A percentile compares a stretch with the other conserved stretches of the same genome.
Conservation (phyloP, 2,888 invertebrate species). For the Agrotis exclamationis region DNA sequence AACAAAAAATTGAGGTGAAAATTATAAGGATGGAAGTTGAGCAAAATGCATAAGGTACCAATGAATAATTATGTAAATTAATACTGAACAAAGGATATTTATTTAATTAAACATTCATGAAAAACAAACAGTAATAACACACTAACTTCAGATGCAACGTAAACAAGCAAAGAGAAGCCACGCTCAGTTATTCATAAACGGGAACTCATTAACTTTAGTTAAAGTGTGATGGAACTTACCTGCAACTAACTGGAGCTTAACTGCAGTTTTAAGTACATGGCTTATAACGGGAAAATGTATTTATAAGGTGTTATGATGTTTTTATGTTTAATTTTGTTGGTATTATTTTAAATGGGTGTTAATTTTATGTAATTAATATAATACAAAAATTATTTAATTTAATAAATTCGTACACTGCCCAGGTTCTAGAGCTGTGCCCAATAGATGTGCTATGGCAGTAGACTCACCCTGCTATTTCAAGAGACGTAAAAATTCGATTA, state of each 20-base stretch:
- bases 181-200: constrained; percentile 63
- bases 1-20: not conserved
- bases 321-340: constrained; percentile 7
- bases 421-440: not conserved
- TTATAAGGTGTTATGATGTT: constrained; percentile 6
- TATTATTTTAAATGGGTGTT: constrained; percentile 3
- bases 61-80: constrained; percentile 2
- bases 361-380: too few relatives aligned
- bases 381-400: too few relatives aligned
- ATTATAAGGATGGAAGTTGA: not conserved
- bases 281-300: constrained; percentile 34
- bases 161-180: constrained; percentile 34
- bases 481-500: not conserved
- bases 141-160: constrained; percentile 28
- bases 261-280: constrained; percentile 55
- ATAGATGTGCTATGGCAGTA: not conserved
- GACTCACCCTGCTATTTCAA: not conserved
- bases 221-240: constrained; percentile 61
- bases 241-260: constrained; percentile 45
- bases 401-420: too few relatives aligned
- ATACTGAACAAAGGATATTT: not conserved
- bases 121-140: constrained; percentile 25
- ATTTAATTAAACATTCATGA: constrained; percentile 37
- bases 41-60: not conserved
- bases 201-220: constrained; percentile 60